Evolutionary conservation across 2,888 invertebrate genomes (phyloP).

Genomic region (Phyllotreta striolata): DNA sequence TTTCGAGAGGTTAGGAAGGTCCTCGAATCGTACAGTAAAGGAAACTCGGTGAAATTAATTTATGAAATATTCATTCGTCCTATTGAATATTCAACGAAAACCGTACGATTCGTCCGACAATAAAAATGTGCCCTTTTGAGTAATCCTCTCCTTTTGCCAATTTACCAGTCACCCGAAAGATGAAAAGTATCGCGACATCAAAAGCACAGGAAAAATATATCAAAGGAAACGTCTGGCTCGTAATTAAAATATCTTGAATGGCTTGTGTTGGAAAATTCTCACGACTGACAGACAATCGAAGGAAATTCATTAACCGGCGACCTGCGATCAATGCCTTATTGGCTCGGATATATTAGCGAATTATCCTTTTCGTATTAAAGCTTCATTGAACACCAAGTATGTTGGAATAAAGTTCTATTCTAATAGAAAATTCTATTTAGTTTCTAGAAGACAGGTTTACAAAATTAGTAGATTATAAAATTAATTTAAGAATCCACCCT

Average conservation of each 20-base stretch:
- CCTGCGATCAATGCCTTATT: constrained; percentile 24
- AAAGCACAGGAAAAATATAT: constrained; percentile 35
- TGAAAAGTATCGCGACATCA: constrained; percentile 38
- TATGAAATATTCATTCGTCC: constrained; percentile 20
- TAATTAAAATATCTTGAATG: constrained; percentile 39
- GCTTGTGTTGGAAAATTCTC: constrained; percentile 33
- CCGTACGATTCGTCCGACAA: constrained; percentile 20
- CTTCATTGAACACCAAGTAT: too few species aligned
- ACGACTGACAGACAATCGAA: constrained; percentile 5
- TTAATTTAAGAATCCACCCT: too few species aligned
- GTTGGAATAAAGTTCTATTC: too few species aligned
- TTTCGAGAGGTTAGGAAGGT: not conserved
- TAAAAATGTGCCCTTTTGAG: constrained; percentile 27
- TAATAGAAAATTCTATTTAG: too few species aligned
- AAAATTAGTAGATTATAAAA: too few species aligned
- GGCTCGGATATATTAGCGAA: not conserved
- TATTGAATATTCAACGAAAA: constrained; percentile 24
- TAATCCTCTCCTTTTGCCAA: constrained; percentile 32
- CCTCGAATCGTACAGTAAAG: constrained; percentile 5
- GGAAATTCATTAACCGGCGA: constrained; percentile 25
- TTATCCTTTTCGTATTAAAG: too few species aligned
- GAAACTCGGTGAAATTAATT: constrained; percentile 19
- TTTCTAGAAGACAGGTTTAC: too few species aligned
- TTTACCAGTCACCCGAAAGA: constrained; percentile 33
- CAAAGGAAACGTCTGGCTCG: constrained; percentile 34